Evolutionary conservation across 2,113 vertebrate genomes (phyloP).

Genomic region (Carassius auratus): DNA sequence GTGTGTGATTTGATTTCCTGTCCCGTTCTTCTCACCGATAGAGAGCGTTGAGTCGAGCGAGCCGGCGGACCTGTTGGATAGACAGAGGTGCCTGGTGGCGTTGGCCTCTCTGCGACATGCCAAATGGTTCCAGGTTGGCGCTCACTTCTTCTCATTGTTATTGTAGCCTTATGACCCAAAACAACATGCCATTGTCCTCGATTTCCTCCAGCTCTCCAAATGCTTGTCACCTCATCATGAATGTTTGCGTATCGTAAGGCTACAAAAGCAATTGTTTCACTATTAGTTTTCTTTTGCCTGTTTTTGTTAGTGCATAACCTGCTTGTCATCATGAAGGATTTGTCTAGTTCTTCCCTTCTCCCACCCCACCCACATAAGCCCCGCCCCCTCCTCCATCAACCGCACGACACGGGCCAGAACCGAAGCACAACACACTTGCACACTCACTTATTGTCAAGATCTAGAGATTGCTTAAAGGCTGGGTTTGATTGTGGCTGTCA

Average conservation of each 20-base stretch:
- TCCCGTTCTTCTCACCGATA: constrained; percentile 87
- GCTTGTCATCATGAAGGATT: constrained; percentile 66
- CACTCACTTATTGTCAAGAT: constrained; percentile 9
- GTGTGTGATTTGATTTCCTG: constrained; percentile 72
- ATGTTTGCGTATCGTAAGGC: constrained; percentile 74
- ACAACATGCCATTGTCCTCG: constrained; percentile 30
- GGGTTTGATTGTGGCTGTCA: background rate
- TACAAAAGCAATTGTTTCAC: constrained; percentile 83
- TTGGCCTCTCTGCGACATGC: constrained; percentile 99
- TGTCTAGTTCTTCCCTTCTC: constrained; percentile 53
- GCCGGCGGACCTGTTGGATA: constrained; percentile 97
- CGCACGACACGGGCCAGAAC: constrained; percentile 37
- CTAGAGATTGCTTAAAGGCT: constrained; percentile 12
- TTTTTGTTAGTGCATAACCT: constrained; percentile 72
- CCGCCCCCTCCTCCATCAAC: background rate
- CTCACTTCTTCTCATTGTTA: constrained; percentile 89
- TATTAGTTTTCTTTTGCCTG: constrained; percentile 71
- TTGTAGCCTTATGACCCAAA: constrained; percentile 80
- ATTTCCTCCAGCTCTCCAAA: constrained; percentile 27
- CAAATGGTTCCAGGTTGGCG: constrained; percentile 99
- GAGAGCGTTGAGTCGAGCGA: constrained; percentile 95
- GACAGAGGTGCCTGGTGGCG: constrained; percentile 99
- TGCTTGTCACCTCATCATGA: constrained; percentile 26
- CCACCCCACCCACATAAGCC: constrained; percentile 37
- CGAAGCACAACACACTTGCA: constrained; percentile 22